Conservation (phyloP, 1,140 invertebrate species). For the Drosophila melanica region DNA sequence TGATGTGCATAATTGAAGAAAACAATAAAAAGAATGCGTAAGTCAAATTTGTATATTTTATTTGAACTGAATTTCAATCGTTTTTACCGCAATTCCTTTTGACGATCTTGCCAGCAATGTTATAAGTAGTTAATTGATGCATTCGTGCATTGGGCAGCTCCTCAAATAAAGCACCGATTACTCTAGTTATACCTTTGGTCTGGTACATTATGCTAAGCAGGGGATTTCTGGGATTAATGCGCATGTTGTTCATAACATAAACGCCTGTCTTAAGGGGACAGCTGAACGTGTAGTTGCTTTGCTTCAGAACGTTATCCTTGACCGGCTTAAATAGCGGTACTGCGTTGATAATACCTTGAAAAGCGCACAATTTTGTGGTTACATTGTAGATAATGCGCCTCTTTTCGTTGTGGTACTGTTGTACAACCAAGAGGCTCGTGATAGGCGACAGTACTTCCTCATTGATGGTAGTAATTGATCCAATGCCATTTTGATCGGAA, state of each 20-base stretch:
- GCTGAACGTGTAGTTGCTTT: slow-evolving; percentile 66
- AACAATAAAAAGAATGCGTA: not conserved
- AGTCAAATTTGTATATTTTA: not conserved
- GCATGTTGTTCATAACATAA: slow-evolving; percentile 70
- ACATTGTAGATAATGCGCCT: slow-evolving; percentile 61
- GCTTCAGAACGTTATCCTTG: slow-evolving; percentile 62
- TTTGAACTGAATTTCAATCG: slow-evolving; percentile 28
- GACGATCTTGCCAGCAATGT: slow-evolving; percentile 49
- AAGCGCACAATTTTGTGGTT: slow-evolving; percentile 60
- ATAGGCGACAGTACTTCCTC: slow-evolving; percentile 56
- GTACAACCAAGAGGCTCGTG: slow-evolving; percentile 44
- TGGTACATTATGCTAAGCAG: slow-evolving; percentile 56
- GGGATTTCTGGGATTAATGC: slow-evolving; percentile 60
- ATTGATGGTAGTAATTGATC: slow-evolving; percentile 60
- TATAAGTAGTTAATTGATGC: slow-evolving; percentile 50
- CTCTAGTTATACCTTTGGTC: slow-evolving; percentile 47
- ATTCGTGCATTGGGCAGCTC: slow-evolving; percentile 32
- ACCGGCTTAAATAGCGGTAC: slow-evolving; percentile 67
- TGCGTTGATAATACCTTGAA: slow-evolving; percentile 57
- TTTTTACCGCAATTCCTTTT: slow-evolving; percentile 48
- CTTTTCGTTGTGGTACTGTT: slow-evolving; percentile 36
- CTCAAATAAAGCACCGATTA: slow-evolving; percentile 55
- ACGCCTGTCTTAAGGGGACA: slow-evolving; percentile 62
- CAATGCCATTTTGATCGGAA: slow-evolving; percentile 51
- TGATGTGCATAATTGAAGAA: not conserved